Conservation (phyloP, 64 coral and sea anemone species). For the Stichodactyla mertensii region DNA sequence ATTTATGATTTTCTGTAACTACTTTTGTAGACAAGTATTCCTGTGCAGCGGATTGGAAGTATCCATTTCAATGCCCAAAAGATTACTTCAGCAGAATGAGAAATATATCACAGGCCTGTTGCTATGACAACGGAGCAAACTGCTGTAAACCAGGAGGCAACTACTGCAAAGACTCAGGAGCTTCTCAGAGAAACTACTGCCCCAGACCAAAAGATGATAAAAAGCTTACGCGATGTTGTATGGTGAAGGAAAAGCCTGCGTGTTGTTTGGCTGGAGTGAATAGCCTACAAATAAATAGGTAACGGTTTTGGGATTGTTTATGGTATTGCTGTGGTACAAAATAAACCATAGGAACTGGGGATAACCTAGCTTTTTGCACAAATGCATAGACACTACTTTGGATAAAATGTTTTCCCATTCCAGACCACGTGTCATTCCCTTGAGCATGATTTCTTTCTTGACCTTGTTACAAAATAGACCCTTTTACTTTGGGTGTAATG, state of each 20-base stretch:
- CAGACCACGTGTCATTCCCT: too few species aligned
- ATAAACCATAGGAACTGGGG: neutral
- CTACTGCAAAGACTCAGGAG: constrained; percentile 27
- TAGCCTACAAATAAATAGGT: constrained; percentile 2
- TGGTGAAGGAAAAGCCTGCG: constrained; percentile 12
- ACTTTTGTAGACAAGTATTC: constrained; percentile 6
- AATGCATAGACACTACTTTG: too few species aligned
- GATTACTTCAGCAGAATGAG: neutral
- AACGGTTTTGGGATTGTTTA: neutral
- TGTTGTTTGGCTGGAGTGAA: constrained; percentile 14
- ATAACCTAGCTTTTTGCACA: too few species aligned
- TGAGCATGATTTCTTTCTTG: too few species aligned
- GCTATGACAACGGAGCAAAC: constrained; percentile 35
- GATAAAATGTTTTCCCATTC: too few species aligned
- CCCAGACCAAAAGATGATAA: constrained; percentile 33
- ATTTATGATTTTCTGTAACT: too few species aligned
- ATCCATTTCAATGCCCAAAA: constrained; percentile 43
- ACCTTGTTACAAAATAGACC: too few species aligned
- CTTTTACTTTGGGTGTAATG: too few species aligned
- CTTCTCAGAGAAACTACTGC: constrained; percentile 42
- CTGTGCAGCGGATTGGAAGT: constrained; percentile 36
- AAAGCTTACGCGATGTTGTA: constrained; percentile 37
- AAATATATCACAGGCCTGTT: constrained; percentile 20
- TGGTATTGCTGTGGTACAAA: neutral
- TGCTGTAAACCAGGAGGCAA: constrained; percentile 41